Conservation (phyloP, 2,797 vertebrate species). For the Melanotaenia maccullochi region DNA sequence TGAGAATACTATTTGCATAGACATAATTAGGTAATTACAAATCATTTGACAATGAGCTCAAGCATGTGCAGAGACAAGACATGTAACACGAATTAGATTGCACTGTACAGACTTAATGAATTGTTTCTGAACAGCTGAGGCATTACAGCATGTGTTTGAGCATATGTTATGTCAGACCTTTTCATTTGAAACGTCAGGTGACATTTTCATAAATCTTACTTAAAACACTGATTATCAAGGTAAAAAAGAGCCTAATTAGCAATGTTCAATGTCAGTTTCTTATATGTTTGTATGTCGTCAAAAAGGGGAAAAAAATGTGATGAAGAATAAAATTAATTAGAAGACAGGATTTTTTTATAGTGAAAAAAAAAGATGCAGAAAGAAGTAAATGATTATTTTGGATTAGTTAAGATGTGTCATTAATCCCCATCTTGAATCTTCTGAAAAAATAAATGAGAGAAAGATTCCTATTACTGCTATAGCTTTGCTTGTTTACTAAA, state of each 20-base stretch:
- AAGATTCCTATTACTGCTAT: not conserved
- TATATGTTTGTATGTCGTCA: not conserved
- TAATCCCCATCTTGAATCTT: not conserved
- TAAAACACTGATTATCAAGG: conserved; percentile 37
- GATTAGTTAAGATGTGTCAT: not conserved
- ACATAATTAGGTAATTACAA: conserved; percentile 93
- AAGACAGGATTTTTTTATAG: not conserved
- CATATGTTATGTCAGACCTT: conserved; percentile 79
- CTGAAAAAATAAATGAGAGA: not conserved
- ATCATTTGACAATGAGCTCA: conserved; percentile 89
- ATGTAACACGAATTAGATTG: conserved; percentile 78
- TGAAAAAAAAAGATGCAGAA: not conserved
- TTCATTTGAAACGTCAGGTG: conserved; percentile 69
- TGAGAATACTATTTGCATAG: conserved; percentile 89
- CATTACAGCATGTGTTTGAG: conserved; percentile 72
- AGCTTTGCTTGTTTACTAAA: not conserved
- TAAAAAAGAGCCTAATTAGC: not conserved
- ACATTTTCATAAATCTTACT: conserved; percentile 74
- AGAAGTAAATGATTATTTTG: not conserved
- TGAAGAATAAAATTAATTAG: not conserved
- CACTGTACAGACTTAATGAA: conserved; percentile 83
- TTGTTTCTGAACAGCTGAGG: conserved; percentile 65
- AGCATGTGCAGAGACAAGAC: conserved; percentile 85
- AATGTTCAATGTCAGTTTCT: not conserved
- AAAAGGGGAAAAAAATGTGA: not conserved